Conservation (phyloP, 2,797 vertebrate species). For the Sebastes minor region DNA sequence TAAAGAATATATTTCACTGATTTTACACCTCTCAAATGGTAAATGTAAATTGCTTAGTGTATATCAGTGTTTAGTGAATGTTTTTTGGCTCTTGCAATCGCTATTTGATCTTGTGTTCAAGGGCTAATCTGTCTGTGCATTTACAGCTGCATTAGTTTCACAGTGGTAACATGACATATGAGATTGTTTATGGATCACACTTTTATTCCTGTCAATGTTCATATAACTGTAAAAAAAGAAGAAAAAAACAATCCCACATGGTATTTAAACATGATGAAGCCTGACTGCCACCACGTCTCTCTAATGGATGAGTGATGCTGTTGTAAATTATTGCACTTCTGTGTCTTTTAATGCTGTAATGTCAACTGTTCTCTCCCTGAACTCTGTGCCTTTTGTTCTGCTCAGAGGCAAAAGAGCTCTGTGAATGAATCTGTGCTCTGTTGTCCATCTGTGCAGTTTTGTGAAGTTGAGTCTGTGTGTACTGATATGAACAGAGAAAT, state of each 20-base stretch:
- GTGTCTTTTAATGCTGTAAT: constrained; percentile 36
- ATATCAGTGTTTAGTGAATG: constrained; percentile 46
- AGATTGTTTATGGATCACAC: constrained; percentile 28
- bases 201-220: constrained; percentile 21
- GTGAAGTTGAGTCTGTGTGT: constrained; percentile 50
- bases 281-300: neutral
- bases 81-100: constrained; percentile 48
- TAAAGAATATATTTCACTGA: constrained; percentile 12
- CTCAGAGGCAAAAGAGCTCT: constrained; percentile 40
- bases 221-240: constrained; percentile 7
- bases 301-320: constrained; percentile 34
- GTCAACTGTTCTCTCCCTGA: constrained; percentile 37
- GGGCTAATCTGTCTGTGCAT: constrained; percentile 68
- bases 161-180: constrained; percentile 16
- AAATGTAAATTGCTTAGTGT: constrained; percentile 48
- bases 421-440: constrained; percentile 48
- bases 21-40: constrained; percentile 38
- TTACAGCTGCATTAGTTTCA: constrained; percentile 43
- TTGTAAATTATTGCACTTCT: constrained; percentile 49
- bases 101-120: constrained; percentile 62
- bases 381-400: constrained; percentile 66
- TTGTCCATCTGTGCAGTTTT: constrained; percentile 40
- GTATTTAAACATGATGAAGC: constrained; percentile 6
- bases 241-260: neutral
- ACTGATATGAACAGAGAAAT: constrained; percentile 39